Conservation (phyloP, 2,888 invertebrate genomes). For the Agrotis clavis region DNA sequence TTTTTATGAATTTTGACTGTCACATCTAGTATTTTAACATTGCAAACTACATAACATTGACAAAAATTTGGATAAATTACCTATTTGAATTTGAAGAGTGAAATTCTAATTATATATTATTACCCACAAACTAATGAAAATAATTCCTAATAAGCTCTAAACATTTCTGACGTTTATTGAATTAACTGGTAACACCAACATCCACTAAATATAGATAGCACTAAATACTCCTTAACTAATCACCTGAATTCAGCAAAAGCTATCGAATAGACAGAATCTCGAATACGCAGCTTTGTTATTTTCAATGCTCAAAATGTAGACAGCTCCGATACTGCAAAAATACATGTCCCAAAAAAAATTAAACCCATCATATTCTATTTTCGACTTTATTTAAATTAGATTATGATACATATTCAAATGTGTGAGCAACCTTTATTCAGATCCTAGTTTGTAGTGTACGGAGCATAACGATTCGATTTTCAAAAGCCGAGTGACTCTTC, state of each 20-base stretch:
- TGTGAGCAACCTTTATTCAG: slow-evolving; percentile 7
- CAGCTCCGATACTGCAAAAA: slow-evolving; percentile 20
- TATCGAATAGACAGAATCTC: background rate
- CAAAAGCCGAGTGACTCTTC: slow-evolving; percentile 82
- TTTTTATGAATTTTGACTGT: background rate
- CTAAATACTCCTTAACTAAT: slow-evolving; percentile 12
- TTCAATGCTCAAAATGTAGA: slow-evolving; percentile 28
- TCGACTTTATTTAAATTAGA: slow-evolving; percentile 7
- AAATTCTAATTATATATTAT: slow-evolving; percentile 38
- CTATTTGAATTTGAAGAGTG: background rate
- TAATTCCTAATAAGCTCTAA: slow-evolving; percentile 11
- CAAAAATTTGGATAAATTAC: background rate
- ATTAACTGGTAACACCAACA: slow-evolving; percentile 6
- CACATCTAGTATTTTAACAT: background rate
- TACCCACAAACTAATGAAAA: slow-evolving; percentile 19
- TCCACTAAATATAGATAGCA: background rate
- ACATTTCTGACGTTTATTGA: slow-evolving; percentile 26
- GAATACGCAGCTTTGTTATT: slow-evolving; percentile 19
- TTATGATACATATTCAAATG: slow-evolving; percentile 23
- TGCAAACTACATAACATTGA: too few species aligned
- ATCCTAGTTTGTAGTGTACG: slow-evolving; percentile 26
- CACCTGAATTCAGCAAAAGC: slow-evolving; percentile 16
- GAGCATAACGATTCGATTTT: slow-evolving; percentile 81
- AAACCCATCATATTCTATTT: slow-evolving; percentile 7
- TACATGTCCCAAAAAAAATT: slow-evolving; percentile 31